Percentiles rank a stretch among this genome's conserved stretches.
phyloP scores from a whole-genome alignment of 2,113 vertebrate genomes.

The Trematomus loennbergii region DNA sequence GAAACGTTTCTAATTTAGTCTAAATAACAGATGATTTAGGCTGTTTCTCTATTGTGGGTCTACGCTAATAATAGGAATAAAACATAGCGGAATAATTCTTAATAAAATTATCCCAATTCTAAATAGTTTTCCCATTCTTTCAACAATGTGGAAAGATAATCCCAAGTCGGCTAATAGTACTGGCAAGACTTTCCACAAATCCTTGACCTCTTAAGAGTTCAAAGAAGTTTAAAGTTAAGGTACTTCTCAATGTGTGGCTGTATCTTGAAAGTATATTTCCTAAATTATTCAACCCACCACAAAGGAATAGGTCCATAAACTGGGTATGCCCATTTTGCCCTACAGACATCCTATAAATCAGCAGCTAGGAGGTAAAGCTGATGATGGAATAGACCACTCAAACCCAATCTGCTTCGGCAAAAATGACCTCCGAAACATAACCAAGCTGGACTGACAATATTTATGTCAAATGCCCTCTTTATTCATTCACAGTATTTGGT shows the following conservation, averaged over 20 bases:
- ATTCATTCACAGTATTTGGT: slow-evolving; percentile 26
- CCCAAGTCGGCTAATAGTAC: background rate
- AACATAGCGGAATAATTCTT: background rate
- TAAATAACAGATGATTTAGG: background rate
- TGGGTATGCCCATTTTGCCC: background rate
- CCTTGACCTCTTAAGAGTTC: background rate
- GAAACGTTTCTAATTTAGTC: background rate
- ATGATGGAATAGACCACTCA: slow-evolving; percentile 39
- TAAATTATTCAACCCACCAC: slow-evolving; percentile 7
- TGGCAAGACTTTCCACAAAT: background rate
- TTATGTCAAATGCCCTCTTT: slow-evolving; percentile 15
- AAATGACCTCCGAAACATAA: background rate
- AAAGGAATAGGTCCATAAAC: background rate
- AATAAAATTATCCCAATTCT: no score
- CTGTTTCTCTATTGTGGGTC: background rate
- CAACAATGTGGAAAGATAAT: background rate
- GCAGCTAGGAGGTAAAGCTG: slow-evolving; percentile 1
- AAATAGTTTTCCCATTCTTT: background rate
- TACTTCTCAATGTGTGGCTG: no score
- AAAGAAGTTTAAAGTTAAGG: background rate
- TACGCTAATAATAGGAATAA: background rate
- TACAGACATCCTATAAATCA: background rate
- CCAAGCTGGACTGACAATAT: background rate
- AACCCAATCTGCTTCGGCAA: slow-evolving; percentile 18
- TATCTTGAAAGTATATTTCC: background rate